Evolutionary conservation across 2,888 invertebrate genomes (phyloP), one percentile per base, ranked within the genome.

Genomic region (Erynnis tages): DNA sequence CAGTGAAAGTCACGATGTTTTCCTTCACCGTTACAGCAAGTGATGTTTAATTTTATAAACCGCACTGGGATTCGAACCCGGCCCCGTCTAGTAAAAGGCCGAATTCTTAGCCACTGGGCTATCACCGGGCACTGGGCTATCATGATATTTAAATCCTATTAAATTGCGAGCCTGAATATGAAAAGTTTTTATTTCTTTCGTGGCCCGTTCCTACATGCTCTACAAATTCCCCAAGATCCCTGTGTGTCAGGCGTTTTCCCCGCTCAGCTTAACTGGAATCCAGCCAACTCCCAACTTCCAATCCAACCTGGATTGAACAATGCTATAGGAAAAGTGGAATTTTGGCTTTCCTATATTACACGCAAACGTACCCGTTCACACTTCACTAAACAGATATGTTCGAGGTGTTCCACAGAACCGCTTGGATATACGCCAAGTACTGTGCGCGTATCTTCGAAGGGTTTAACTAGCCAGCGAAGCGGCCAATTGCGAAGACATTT

Each of bases 321-420:
- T 34, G 27, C 11, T 34, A 16, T 25, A 13, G 23, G 41, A 21
- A 41, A 10, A 25, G 47, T 21, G 16, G 30, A 49, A 49, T 34
- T 38, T 49, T 25, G 34, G 34, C 25, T 34, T n/a, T n/a, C n/a
- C n/a, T 27, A 25, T 25, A 27, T 49, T 34, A 32, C 11, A 27
- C 23, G 25, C n/a, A 34, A 34, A 27, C 11, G 17, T 38, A 23
- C 32, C 16, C 27, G 25, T 49, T 49, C 32, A 41, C 40, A 32
- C 40, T 38, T 29, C 48, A 11, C 29, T n/a, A 13, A 19, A 17
- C 38, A 38, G 19, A 43, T 32, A 32, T 38, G 47, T 38, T 38
- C 30, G 10, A 49, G 48, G 48, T 49, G 40, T 49, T 6, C 16
- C 11, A 40, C 48, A 49, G 40, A 49, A 25, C 40, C 16, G 25